Percentiles rank a stretch among this genome's conserved stretches.
These are phyloP conservation scores for Dryas iulia DNA, from an alignment of 1,140 invertebrate species.

Conservation along the genomic window DNA sequence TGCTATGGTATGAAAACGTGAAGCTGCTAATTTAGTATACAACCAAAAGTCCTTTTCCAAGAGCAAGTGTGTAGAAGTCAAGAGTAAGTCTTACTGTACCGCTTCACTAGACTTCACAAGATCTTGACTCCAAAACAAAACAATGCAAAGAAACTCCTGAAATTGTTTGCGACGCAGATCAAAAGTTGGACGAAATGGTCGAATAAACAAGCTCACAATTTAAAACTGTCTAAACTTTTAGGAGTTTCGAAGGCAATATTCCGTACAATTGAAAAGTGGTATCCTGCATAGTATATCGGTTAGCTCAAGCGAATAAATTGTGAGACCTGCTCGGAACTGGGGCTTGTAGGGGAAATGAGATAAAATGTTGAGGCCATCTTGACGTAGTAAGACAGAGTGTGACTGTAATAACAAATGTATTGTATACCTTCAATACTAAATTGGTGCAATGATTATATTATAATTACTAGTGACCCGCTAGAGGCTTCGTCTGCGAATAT, in stretches of 20 bases:
- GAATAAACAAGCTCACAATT: constrained; percentile 18
- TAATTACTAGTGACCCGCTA: too few relatives aligned
- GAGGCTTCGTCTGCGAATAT: too few relatives aligned
- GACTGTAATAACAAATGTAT: too few relatives aligned
- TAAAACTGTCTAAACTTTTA: constrained; percentile 21
- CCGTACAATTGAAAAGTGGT: constrained; percentile 17
- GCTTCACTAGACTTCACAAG: constrained; percentile 1
- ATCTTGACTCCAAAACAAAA: constrained; percentile 3
- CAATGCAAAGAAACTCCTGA: constrained; percentile 1
- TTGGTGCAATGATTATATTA: too few relatives aligned
- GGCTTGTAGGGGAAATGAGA: neutral
- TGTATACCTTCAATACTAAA: too few relatives aligned
- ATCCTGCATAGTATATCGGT: constrained; percentile 15
- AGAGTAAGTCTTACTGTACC: neutral
- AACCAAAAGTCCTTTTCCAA: neutral
- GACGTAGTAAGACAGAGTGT: too few relatives aligned
- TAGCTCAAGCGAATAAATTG: constrained; percentile 9
- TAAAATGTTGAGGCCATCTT: too few relatives aligned
- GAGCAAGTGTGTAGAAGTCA: neutral
- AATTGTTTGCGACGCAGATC: constrained; percentile 13
- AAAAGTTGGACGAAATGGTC: constrained; percentile 15
- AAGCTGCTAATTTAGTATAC: too few relatives aligned
- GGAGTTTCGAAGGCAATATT: constrained; percentile 15
- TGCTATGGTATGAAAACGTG: too few relatives aligned
- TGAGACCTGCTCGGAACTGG: neutral